These are phyloP conservation scores for Sinelater perroti DNA, from an alignment of 2,888 invertebrate species.

Conservation along the genomic window DNA sequence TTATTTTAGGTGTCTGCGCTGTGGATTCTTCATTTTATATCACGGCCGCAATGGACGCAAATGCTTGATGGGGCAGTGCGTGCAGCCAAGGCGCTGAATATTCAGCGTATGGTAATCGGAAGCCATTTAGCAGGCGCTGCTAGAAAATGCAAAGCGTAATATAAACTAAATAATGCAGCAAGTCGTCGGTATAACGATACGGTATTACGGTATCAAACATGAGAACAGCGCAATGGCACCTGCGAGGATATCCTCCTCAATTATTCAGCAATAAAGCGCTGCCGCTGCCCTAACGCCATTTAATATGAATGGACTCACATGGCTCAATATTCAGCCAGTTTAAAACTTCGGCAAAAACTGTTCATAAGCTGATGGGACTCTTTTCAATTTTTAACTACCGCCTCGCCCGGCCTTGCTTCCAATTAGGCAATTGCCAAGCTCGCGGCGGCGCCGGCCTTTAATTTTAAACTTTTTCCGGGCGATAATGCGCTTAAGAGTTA, in stretches of 20 bases:
- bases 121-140: slow-evolving; percentile 38
- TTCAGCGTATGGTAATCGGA: slow-evolving; percentile 39
- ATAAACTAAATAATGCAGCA: slow-evolving; percentile 51
- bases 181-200: slow-evolving; percentile 44
- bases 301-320: slow-evolving; percentile 60
- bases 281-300: slow-evolving; percentile 57
- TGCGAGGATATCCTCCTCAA: slow-evolving; percentile 58
- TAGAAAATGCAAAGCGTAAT: slow-evolving; percentile 47
- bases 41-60: slow-evolving; percentile 9
- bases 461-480: too few species aligned
- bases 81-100: slow-evolving; percentile 29
- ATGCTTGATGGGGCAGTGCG: slow-evolving; percentile 22
- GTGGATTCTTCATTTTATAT: too few species aligned
- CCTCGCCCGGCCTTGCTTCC: slow-evolving; percentile 36
- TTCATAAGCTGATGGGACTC: slow-evolving; percentile 49
- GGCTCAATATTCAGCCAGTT: slow-evolving; percentile 50
- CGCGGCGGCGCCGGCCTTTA: slow-evolving; percentile 6
- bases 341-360: slow-evolving; percentile 50
- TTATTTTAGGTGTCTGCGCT: too few species aligned
- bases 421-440: slow-evolving; percentile 31
- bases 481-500: too few species aligned
- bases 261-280: slow-evolving; percentile 59
- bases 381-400: slow-evolving; percentile 46
- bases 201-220: slow-evolving; percentile 45
- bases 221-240: slow-evolving; percentile 54